Base-by-base conservation (phyloP, 2,797 vertebrate genomes). In the Sebastolobus altivelis region DNA sequence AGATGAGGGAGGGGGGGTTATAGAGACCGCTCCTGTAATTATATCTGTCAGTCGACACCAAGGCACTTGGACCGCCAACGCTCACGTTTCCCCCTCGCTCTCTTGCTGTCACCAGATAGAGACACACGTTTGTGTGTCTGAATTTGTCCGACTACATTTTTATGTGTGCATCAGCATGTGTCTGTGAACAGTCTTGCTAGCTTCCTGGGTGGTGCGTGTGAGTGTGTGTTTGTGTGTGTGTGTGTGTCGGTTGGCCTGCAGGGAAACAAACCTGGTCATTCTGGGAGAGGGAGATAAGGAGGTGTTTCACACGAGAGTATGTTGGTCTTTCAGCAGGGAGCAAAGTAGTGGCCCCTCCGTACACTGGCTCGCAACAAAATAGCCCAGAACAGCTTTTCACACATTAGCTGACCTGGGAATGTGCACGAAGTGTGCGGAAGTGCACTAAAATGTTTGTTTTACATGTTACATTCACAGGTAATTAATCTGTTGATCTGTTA, bases 21-120 rank as follows among this genome's bases (percentile, higher is more conserved):
- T 90, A 89, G 89, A 91, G 91, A 89, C 56, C 63, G 92, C 94
- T 95, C 92, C 94, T 95, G 94, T 96, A 96, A 95, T 95, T 95
- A 95, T 95, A 95, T 95, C 94, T 95, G 95, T 96, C 94, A 95
- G 94, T 94, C 87, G 94, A 95, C 95, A 95, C 95, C 77, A 68
- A 94, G 93, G 91, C 92, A 90, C 90, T 94, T 80, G 87, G 92
- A 91, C 93, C 88, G 90, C 91, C 92, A 88, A 87, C 75, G 88
- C 82, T 93, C 87, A 92, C 85, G 67, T 90, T 90, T 93, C 88
- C 90, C 65, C 85, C 79, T 75, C 46, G 79, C 86, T 85, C 67
- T 55, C 82, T 84, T 52, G 77, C 81, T 88, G 87, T 88, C 92
- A 90, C 87, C 79, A 83, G 75, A 82, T 65, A 70, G 87, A 82